Base-by-base conservation (phyloP, 2,797 vertebrate genomes). In the Ceyx erithaca region DNA sequence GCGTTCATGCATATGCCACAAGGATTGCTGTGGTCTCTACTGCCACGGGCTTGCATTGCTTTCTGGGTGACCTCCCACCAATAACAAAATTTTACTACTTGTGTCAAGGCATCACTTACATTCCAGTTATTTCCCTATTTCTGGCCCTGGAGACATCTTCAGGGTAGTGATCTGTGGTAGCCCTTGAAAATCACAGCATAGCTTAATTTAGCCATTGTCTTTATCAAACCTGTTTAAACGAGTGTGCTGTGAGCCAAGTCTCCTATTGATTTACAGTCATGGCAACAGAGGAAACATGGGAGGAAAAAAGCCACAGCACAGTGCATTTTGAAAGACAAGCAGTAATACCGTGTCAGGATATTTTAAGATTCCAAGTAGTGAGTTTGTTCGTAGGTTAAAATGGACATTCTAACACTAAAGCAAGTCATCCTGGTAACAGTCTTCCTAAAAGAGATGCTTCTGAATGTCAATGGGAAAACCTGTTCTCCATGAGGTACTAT, bases 1-100 rank as follows among this genome's bases (percentile, higher is more conserved):
- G 0, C 0, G 0, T 10, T 55, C 20, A 1, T 20, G 3, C 4
- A 3, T 5, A 3, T 4, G 15, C 8, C 33, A 1, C 40, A 5
- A 7, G 35, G 55, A 7, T 6, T 49, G 7, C 3, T 8, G 19
- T 22, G 37, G 49, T 45, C 22, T 58, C 76, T 54, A 67, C n/a
- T 68, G 26, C 49, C 40, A 9, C 40, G 55, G 18, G 4, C 30
- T 5, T 33, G 23, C 2, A 4, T 6, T 51, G 49, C 5, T 45
- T 12, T 4, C 45, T 48, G 63, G 12, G 7, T 4, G 7, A 20
- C 41, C 22, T 85, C 40, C 28, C 31, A 5, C 10, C 26, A 37
- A 33, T 14, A 5, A 14, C 22, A 55, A 10, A 7, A 9, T 35
- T 3, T 40, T 13, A 28, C 26, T 57, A 1, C 25, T 55, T 71